A percentile compares a stretch with the other conserved stretches of the same genome.
Evolutionary conservation across 2,888 invertebrate species (phyloP).

Genomic region (Apamea anceps): DNA sequence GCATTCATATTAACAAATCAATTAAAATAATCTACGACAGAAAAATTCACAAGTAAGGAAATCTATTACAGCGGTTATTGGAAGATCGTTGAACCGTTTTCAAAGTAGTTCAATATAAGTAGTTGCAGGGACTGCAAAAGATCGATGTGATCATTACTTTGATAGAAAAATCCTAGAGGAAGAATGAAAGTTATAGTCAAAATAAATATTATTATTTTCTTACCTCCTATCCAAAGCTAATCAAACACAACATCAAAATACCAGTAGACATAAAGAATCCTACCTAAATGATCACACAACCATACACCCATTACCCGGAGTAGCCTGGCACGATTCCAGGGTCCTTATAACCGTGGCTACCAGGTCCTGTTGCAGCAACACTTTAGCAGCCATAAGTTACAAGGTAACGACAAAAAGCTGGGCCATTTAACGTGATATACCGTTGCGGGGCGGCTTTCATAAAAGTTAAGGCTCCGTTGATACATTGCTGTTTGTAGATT

Average conservation of each 20-base stretch:
- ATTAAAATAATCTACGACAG: neutral
- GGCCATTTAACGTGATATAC: constrained; percentile 86
- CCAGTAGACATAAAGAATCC: constrained; percentile 7
- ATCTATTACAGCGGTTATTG: neutral
- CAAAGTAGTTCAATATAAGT: too few species aligned
- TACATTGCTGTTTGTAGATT: constrained; percentile 64
- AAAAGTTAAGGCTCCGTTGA: constrained; percentile 79
- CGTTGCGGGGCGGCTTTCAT: constrained; percentile 81
- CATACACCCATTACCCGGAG: constrained; percentile 33
- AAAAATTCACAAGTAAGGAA: neutral
- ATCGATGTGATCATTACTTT: neutral
- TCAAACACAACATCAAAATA: neutral
- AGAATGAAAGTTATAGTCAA: neutral
- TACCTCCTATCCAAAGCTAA: neutral
- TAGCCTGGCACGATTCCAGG: constrained; percentile 48
- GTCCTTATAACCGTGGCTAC: constrained; percentile 51
- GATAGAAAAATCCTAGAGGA: neutral
- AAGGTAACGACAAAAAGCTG: constrained; percentile 86
- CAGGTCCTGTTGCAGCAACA: constrained; percentile 66
- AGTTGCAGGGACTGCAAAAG: neutral
- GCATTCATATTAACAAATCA: neutral
- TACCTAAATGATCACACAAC: constrained; percentile 20
- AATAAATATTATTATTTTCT: neutral
- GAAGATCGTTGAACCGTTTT: too few species aligned
- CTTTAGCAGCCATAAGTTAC: constrained; percentile 80